Evolutionary conservation across 2,797 vertebrate species (phyloP).

Genomic region (Myripristis jacobus): DNA sequence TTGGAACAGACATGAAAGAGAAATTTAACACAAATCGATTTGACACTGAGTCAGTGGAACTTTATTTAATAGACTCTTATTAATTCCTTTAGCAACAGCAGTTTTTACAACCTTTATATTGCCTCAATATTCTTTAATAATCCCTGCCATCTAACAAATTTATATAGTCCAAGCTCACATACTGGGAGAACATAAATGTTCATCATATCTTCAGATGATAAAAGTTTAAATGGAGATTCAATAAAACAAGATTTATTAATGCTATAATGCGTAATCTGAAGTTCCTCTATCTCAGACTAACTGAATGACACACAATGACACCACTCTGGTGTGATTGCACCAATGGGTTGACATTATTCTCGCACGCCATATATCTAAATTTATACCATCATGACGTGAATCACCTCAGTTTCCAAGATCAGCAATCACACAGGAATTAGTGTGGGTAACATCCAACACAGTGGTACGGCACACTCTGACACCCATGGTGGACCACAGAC

Average conservation of each 20-base stretch:
- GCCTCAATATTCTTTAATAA: neutral
- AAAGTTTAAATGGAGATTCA: neutral
- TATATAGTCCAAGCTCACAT: neutral
- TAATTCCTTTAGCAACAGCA: neutral
- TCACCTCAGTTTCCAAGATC: no score
- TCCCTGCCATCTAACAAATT: neutral
- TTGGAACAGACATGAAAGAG: neutral
- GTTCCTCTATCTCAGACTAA: neutral
- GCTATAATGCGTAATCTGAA: neutral
- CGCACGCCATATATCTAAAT: no score
- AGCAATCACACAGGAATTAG: no score
- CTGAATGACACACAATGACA: no score
- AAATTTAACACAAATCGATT: neutral
- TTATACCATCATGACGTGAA: no score
- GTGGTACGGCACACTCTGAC: no score
- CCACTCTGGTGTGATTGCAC: no score
- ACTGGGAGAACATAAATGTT: neutral
- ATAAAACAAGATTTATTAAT: neutral
- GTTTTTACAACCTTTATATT: slow-evolving; percentile 15
- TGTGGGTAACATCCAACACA: no score
- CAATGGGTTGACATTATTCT: no score
- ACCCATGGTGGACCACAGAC: no score
- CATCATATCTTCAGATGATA: neutral
- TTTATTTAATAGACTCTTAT: neutral
- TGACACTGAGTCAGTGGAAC: neutral